Base-by-base conservation (phyloP, 2,888 invertebrate species). In the Apamea sordens region DNA sequence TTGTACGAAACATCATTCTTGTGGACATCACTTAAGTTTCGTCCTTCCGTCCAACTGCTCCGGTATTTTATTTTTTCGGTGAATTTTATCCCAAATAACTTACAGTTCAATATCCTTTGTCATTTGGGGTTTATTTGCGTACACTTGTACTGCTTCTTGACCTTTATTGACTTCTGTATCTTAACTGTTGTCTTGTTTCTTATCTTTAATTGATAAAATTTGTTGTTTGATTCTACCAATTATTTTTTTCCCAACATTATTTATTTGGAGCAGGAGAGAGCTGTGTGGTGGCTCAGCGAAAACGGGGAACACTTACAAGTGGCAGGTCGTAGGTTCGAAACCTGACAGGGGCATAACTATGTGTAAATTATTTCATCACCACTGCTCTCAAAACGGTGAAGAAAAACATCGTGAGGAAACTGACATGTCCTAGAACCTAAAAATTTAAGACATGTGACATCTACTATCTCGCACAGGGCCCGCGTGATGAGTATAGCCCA, bases 1-100 rank as follows among this genome's bases (percentile, higher is more conserved):
- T 88, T 74, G 63, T 44, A 53, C 15, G 61, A 69, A 73, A 64
- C 41, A 67, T 73, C 65, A 71, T 80, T 73, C 32, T 72, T 86
- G 65, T 36, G n/a, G 41, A 68, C 44, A 47, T 70, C 53, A 32
- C 59, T 77, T 59, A 50, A 64, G 88, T 78, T 85, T 76, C 4
- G 61, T 68, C 59, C 63, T 64, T 75, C 4, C 10, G 28, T 32
- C 36, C 69, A 56, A 73, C n/a, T 67, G 59, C 24, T 71, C 13
- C 28, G 67, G 79, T 59, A 73, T 64, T 73, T 73, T 76, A 36
- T 63, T 63, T 72, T 77, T 71, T 77, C 83, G 11, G 73, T 73
- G 53, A 63, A 64, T 50, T 21, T 18, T 44, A 59, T 47, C 64
- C 18, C 21, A 74, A 73, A 76, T 72, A 87, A 64, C 59, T 59